phyloP scores from a whole-genome alignment of 1,140 invertebrate genomes.

The Brachionus paranguensis region DNA sequence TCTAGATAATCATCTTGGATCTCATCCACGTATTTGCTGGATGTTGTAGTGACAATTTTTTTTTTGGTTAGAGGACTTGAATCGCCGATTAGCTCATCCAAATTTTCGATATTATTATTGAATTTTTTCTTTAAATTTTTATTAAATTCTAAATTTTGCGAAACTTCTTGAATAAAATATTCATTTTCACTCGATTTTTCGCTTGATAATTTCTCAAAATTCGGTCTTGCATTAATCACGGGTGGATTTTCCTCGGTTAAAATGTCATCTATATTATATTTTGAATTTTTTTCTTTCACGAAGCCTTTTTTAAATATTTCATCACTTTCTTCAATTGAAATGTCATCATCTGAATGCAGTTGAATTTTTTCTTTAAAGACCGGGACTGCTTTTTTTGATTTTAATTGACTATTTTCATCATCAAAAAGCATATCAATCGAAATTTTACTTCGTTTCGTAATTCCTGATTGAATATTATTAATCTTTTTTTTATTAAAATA shows the following conservation, averaged over 20 bases:
- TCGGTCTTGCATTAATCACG: neutral
- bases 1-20: neutral
- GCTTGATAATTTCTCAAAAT: neutral
- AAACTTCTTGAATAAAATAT: neutral
- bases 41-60: neutral
- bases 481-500: neutral
- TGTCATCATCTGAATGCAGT: neutral
- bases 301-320: neutral
- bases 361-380: neutral
- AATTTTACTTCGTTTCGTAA: neutral
- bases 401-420: neutral
- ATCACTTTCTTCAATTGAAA: neutral
- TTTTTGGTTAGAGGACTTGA: neutral
- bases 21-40: neutral
- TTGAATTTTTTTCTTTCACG: neutral
- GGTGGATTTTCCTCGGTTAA: neutral
- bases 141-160: neutral
- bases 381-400: neutral
- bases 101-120: neutral
- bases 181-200: neutral
- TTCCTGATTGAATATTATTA: neutral
- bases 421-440: neutral
- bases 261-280: neutral
- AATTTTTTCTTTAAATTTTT: neutral
- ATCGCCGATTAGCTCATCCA: neutral